phyloP scores from a whole-genome alignment of 2,113 vertebrate genomes.

The Fregetta grallaria region DNA sequence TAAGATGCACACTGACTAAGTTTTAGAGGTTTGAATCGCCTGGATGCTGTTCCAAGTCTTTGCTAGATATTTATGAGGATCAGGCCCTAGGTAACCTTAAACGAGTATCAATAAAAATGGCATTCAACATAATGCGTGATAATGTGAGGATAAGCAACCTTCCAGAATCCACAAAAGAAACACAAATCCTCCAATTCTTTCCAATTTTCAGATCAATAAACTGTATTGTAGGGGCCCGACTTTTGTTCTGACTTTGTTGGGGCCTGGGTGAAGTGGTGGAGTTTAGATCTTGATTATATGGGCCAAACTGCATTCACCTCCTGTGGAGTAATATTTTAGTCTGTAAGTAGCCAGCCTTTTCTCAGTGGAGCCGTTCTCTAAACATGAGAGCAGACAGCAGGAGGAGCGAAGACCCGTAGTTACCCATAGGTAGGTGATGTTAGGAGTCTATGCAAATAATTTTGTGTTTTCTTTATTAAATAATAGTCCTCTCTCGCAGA shows the following conservation, averaged over 20 bases:
- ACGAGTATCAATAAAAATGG: background rate
- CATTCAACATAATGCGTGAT: background rate
- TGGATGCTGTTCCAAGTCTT: background rate
- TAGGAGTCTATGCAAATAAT: background rate
- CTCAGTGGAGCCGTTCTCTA: background rate
- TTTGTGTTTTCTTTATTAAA: constrained; percentile 26
- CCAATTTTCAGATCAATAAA: background rate
- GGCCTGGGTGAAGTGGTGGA: background rate
- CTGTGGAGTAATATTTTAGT: background rate
- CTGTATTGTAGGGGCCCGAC: background rate
- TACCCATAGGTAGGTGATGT: background rate
- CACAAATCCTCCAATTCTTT: background rate
- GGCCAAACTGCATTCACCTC: background rate
- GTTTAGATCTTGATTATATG: background rate
- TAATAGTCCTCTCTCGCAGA: background rate
- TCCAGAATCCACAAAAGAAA: background rate
- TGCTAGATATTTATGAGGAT: background rate
- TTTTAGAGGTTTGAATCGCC: background rate
- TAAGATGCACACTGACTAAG: background rate
- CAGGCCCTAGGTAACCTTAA: background rate
- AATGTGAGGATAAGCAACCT: background rate
- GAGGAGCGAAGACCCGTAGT: background rate
- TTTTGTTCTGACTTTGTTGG: background rate
- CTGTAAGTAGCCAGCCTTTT: background rate
- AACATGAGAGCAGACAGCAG: rapidly evolving